A percentile compares a stretch with the other conserved stretches of the same genome.
Evolutionary conservation across 2,113 vertebrate genomes (phyloP).

Genomic region (Cyanistes caeruleus): DNA sequence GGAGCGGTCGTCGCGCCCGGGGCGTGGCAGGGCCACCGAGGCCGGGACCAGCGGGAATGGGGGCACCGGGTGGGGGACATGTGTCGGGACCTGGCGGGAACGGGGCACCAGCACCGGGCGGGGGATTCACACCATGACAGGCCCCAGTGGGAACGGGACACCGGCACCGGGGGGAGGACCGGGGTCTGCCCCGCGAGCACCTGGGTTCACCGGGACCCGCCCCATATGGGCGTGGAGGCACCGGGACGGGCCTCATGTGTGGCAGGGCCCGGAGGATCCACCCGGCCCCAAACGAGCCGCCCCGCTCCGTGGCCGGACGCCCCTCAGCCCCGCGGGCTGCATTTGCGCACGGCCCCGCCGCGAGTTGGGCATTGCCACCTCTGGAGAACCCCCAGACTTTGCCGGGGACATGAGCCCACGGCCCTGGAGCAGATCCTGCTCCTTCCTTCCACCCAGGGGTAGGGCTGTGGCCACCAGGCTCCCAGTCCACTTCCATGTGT

Average conservation of each 20-base stretch:
- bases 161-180: not conserved
- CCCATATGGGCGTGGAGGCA: too few relatives aligned
- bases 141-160: not conserved
- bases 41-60: not conserved
- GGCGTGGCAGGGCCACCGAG: not conserved
- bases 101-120: not conserved
- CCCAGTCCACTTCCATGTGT: fast-evolving
- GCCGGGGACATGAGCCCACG: too few relatives aligned
- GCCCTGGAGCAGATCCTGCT: not conserved
- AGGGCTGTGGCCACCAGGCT: not conserved
- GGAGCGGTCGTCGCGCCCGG: not conserved
- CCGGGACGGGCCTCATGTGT: not conserved
- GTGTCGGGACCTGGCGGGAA: not conserved
- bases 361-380: not conserved
- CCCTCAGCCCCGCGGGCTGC: not conserved
- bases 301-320: not conserved
- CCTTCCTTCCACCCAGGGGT: not conserved
- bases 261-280: not conserved
- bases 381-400: not conserved
- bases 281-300: not conserved
- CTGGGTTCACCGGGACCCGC: too few relatives aligned
- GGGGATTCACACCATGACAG: too few relatives aligned
- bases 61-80: not conserved
- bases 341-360: not conserved
- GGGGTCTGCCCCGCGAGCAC: fast-evolving